These are phyloP conservation scores for Sylvicapra grimmia DNA, from an alignment of 2,113 vertebrate genomes.

Conservation along the genomic window DNA sequence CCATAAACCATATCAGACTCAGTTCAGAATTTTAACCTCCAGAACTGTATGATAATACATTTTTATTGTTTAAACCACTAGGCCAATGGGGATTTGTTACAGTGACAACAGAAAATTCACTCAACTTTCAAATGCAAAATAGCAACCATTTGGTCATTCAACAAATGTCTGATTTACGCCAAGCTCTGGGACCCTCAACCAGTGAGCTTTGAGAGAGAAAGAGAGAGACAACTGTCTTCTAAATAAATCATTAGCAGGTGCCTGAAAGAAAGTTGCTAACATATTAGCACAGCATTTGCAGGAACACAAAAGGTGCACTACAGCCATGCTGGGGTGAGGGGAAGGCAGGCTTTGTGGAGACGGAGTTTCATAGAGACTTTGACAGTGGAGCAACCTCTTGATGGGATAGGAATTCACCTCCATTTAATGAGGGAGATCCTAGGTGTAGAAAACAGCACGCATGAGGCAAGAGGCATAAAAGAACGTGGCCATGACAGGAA, in stretches of 20 bases:
- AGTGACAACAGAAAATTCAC: not conserved
- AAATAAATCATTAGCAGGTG: not conserved
- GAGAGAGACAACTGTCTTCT: not conserved
- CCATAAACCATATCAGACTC: fast-evolving
- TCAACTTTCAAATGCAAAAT: not conserved
- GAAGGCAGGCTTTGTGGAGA: not conserved
- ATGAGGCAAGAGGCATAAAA: not conserved
- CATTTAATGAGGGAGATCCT: not conserved
- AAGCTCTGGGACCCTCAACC: not conserved
- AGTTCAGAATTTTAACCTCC: not conserved
- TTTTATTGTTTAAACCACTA: not conserved
- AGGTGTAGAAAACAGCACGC: not conserved
- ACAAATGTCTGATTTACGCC: not conserved
- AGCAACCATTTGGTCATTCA: not conserved
- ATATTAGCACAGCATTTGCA: fast-evolving
- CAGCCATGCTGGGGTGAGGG: not conserved
- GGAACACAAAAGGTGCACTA: not conserved
- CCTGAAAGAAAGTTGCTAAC: not conserved
- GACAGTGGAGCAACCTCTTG: not conserved
- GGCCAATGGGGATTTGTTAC: not conserved
- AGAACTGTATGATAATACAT: not conserved
- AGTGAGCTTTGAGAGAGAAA: not conserved
- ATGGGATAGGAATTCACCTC: not conserved
- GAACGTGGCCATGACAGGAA: not conserved
- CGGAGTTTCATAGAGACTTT: not conserved